phyloP scores from a whole-genome alignment of 2,888 invertebrate genomes.

The Carcina quercana region DNA sequence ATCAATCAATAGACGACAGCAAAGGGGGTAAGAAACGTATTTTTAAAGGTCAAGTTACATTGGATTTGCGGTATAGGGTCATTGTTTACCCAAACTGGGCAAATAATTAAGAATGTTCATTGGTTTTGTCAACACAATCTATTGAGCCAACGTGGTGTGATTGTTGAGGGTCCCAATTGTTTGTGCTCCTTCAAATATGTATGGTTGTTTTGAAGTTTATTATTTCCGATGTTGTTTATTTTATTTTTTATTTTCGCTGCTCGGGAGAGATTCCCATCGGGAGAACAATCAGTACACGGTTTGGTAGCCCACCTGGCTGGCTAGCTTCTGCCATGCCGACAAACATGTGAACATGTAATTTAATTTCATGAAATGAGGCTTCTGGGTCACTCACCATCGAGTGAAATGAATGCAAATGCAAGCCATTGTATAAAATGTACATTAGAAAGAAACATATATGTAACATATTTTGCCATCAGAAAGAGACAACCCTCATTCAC shows the following conservation, averaged over 20 bases:
- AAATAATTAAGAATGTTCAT: constrained; percentile 73
- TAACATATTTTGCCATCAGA: too few species aligned
- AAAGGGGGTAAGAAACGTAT: constrained; percentile 10
- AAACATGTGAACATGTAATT: too few species aligned
- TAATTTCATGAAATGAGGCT: too few species aligned
- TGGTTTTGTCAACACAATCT: constrained; percentile 67
- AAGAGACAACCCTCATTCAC: too few species aligned
- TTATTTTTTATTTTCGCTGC: not conserved
- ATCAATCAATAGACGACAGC: constrained; percentile 6
- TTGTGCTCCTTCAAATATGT: constrained; percentile 41
- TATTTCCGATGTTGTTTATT: constrained; percentile 18
- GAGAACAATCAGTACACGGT: too few species aligned
- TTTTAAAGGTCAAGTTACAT: constrained; percentile 26
- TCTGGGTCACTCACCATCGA: too few species aligned
- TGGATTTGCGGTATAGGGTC: constrained; percentile 43
- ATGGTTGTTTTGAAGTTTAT: constrained; percentile 38
- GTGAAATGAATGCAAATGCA: too few species aligned
- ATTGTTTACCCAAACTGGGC: constrained; percentile 62
- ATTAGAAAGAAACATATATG: too few species aligned
- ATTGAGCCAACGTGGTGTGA: constrained; percentile 30
- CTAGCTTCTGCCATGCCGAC: too few species aligned
- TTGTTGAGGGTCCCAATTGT: constrained; percentile 44
- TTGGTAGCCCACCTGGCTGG: too few species aligned
- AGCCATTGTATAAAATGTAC: too few species aligned
- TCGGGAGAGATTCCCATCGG: too few species aligned